These are phyloP conservation scores for Amiota communis DNA, from an alignment of 2,888 invertebrate genomes.

Conservation along the genomic window DNA sequence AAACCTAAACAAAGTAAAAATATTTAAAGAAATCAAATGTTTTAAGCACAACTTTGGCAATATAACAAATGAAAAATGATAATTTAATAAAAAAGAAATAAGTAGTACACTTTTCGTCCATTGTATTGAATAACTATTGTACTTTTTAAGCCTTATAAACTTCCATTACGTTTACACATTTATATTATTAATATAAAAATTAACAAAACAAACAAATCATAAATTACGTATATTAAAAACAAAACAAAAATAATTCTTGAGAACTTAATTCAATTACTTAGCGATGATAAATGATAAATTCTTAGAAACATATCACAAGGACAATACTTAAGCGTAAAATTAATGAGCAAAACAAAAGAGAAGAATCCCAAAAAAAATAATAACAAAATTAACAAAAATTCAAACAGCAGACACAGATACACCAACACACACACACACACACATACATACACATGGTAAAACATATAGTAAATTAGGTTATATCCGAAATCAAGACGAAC, in stretches of 20 bases:
- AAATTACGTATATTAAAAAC: slow-evolving; percentile 3
- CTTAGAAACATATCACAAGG: slow-evolving; percentile 73
- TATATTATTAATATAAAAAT: slow-evolving; percentile 49
- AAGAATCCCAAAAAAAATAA: slow-evolving; percentile 39
- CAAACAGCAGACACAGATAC: background rate
- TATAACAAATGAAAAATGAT: too few relatives aligned
- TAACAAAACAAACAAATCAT: slow-evolving; percentile 41
- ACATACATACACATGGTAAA: slow-evolving; percentile 45
- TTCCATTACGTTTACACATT: slow-evolving; percentile 47
- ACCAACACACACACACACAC: slow-evolving; percentile 41
- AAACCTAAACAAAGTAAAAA: too few relatives aligned
- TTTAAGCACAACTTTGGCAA: too few relatives aligned
- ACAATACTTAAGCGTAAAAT: slow-evolving; percentile 71
- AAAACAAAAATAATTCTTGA: slow-evolving; percentile 8
- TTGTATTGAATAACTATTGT: background rate
- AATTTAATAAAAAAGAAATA: slow-evolving; percentile 6
- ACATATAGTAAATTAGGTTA: background rate
- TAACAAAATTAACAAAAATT: slow-evolving; percentile 40
- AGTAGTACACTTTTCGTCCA: slow-evolving; percentile 46
- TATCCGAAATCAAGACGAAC: background rate
- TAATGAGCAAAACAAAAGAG: slow-evolving; percentile 42
- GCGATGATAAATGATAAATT: slow-evolving; percentile 64
- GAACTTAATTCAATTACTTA: slow-evolving; percentile 66
- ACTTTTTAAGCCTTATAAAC: slow-evolving; percentile 52
- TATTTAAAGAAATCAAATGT: too few relatives aligned